Conservation (phyloP, 2,113 vertebrate genomes). For the Lucifuga dentata region DNA sequence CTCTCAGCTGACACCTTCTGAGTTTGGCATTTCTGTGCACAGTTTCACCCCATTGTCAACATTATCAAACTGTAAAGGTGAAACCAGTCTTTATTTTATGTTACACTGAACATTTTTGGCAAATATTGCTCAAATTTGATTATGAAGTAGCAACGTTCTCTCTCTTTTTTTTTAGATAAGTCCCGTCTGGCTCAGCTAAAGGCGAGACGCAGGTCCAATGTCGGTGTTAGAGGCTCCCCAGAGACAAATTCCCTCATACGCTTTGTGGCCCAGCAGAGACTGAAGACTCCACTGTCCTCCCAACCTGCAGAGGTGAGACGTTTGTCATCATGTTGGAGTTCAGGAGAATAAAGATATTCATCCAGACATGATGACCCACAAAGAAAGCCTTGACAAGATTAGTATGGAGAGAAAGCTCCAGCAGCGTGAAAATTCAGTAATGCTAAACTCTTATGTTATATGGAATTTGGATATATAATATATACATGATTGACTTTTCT, state of each 20-base stretch:
- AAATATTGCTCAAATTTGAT: not conserved
- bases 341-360: too few relatives aligned
- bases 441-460: too few relatives aligned
- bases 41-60: slow-evolving; percentile 72
- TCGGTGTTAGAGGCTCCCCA: slow-evolving; percentile 82
- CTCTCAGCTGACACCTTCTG: slow-evolving; percentile 63
- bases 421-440: too few relatives aligned
- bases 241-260: slow-evolving; percentile 84
- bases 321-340: not conserved
- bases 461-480: too few relatives aligned
- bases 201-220: slow-evolving; percentile 71
- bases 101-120: not conserved
- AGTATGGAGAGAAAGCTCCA: too few relatives aligned
- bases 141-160: not conserved
- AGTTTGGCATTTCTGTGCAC: slow-evolving; percentile 78
- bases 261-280: slow-evolving; percentile 78
- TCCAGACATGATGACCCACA: too few relatives aligned
- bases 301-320: slow-evolving; percentile 68
- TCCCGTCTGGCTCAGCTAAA: slow-evolving; percentile 81
- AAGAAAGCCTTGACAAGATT: too few relatives aligned
- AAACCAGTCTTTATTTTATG: slow-evolving; percentile 8
- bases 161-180: slow-evolving; percentile 67
- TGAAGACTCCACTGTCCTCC: slow-evolving; percentile 58
- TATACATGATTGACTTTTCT: too few relatives aligned
- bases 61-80: slow-evolving; percentile 72